Conservation (phyloP, 2,797 vertebrate genomes). For the Diplodus puntazzo region DNA sequence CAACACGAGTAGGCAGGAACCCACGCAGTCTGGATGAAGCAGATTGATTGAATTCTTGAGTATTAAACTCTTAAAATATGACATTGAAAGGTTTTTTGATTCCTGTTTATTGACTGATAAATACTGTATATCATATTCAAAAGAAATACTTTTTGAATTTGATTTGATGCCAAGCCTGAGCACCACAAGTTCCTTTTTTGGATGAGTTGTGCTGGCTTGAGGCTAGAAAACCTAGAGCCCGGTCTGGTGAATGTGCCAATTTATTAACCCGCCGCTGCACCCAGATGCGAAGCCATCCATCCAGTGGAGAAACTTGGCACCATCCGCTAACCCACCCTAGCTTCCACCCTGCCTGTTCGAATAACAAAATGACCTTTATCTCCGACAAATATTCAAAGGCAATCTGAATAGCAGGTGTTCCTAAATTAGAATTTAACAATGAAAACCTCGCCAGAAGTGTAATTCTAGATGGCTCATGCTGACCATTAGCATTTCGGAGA, state of each 20-base stretch:
- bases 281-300: slow-evolving; percentile 17
- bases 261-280: slow-evolving; percentile 42
- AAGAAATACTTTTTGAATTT: no score
- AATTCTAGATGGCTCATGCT: slow-evolving; percentile 30
- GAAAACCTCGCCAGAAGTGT: slow-evolving; percentile 42
- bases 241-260: slow-evolving; percentile 25
- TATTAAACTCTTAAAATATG: no score
- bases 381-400: slow-evolving; percentile 51
- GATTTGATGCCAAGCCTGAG: neutral
- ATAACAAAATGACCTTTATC: slow-evolving; percentile 69
- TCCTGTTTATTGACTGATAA: no score
- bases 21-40: no score
- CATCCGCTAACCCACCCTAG: neutral
- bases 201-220: slow-evolving; percentile 15
- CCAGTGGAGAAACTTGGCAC: slow-evolving; percentile 38
- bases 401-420: slow-evolving; percentile 69
- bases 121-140: no score
- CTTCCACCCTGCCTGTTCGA: slow-evolving; percentile 33
- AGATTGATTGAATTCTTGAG: no score
- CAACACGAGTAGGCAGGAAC: no score
- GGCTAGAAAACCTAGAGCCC: slow-evolving; percentile 14
- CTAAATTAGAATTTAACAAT: slow-evolving; percentile 63
- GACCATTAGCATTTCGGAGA: slow-evolving; percentile 65
- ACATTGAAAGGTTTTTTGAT: no score
- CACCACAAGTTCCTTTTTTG: neutral